Base-by-base conservation (phyloP, 2,888 invertebrate species). In the Cryptosula pallasiana region DNA sequence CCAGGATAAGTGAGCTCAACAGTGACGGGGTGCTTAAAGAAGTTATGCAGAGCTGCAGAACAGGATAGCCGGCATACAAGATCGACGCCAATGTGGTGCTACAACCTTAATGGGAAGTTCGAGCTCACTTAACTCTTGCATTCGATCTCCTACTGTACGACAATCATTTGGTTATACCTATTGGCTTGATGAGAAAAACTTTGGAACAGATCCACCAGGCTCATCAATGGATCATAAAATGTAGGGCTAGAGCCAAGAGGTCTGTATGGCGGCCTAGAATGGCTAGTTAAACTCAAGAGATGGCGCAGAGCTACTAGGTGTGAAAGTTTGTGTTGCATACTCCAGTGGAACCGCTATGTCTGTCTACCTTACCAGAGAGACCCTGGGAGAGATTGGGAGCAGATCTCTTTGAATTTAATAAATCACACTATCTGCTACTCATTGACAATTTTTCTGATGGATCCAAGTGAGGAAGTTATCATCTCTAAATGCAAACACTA, bases 351-450 rank as follows among this genome's bases (percentile, higher is more conserved):
- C 57, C 57, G n/a, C 20, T 57, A 5, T 23, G 25, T 25, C 25
- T 25, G 5, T 16, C 57, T 5, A 25, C 20, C 25, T 25, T 57
- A 57, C 25, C 57, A 57, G 13, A 57, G 3, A 57, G 25, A 57
- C 57, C 57, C 25, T 57, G 57, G 57, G 13, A 57, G 5, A 57
- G n/a, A 23, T 25, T 57, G n/a, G 57, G 57, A 57, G 20, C 57
- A 5, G 57, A 25, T 23, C 57, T 16, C 5, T 25, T 57, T 57
- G 57, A 57, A 25, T 57, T 23, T 23, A 57, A 25, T 5, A 57
- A 57, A 5, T 5, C 3, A 57, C 20, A 57, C 13, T 57, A n/a
- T 25, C n/a, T 57, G 25, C 25, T 57, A 23, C 3, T 57, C 5
- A 25, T 57, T 16, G 57, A 57, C 57, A 16, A 57, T 23, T 57